Percentiles rank a stretch among this genome's conserved stretches.
These are phyloP conservation scores for Porites australiensis DNA, from an alignment of 64 coral and sea anemone genomes.

Conservation along the genomic window DNA sequence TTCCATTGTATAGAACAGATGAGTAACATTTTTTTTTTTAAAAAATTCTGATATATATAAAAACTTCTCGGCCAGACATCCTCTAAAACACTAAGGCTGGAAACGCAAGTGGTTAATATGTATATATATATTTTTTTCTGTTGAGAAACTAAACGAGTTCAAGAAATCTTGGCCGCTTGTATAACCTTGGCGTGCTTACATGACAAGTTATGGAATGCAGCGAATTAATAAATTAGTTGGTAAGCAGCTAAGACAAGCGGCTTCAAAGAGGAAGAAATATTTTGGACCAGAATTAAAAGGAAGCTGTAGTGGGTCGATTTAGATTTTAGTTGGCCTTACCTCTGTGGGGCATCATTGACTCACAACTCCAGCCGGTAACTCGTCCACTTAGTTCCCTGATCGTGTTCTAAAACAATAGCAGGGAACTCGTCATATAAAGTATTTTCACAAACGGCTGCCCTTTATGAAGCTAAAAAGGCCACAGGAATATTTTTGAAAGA, in stretches of 20 bases:
- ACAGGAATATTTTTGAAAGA: background rate
- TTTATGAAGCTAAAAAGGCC: background rate
- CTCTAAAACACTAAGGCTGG: background rate
- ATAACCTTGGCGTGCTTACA: background rate
- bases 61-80: background rate
- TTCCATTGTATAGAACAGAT: conserved; percentile 37
- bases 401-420: conserved; percentile 63
- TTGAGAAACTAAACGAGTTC: background rate
- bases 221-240: conserved; percentile 53
- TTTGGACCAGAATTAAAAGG: background rate
- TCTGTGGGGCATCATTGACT: conserved; percentile 82
- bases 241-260: conserved; percentile 33
- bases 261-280: conserved; percentile 7
- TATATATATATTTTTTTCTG: background rate
- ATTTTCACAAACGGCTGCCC: background rate
- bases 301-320: background rate
- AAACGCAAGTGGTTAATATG: background rate
- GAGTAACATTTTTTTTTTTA: background rate
- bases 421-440: conserved; percentile 8
- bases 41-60: background rate
- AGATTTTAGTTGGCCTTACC: conserved; percentile 26
- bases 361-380: conserved; percentile 58
- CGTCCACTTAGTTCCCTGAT: conserved; percentile 57
- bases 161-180: background rate
- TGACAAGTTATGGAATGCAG: conserved; percentile 13